Evolutionary conservation across 2,888 invertebrate species (phyloP), one percentile per base, ranked within the genome.

Genomic region (Odontocolon sp.): DNA sequence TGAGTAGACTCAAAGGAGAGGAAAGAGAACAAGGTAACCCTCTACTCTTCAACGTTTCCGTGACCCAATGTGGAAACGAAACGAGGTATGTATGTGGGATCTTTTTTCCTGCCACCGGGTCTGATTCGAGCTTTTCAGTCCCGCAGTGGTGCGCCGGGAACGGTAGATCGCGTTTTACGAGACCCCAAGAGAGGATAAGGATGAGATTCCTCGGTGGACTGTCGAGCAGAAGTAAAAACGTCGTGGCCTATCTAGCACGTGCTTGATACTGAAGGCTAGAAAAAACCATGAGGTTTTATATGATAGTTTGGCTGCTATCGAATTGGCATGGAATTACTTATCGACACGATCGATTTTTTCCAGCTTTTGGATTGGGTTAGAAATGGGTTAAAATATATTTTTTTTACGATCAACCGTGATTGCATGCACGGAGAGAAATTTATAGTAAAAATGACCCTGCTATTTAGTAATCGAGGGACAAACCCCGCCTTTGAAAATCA

Each of bases 1-100:
- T 52, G 75, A 75, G 69, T 57, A 28, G 75, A 57, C 26, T 21
- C 28, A 54, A 47, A 57, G 57, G 56, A 42, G 45, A 52, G 56
- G 11, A 47, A 38, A 18, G 54, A 36, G 67, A 42, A 66, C 36
- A 14, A 50, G 9, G 23, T 3, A 26, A 26, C 45, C n/a, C n/a
- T 54, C 26, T 33, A 16, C 59, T 28, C 40, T 21, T 38, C 72
- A 33, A n/a, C 40, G 33, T 31, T 66, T 59, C 50, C 40, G 59
- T 42, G 56, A 63, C 40, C 23, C 31, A 56, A 56, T 21, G 45
- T 45, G 67, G 52, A 61, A 54, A 45, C 68, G 54, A 47, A 68
- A 61, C 33, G 47, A 47, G 68, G 23, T n/a, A 11, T 18, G 40
- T 64, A n/a, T n/a, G n/a, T n/a, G n/a, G 52, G 6, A 40, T 45